Base-by-base conservation (phyloP, 1,140 invertebrate genomes). In the Saccostrea glomerata region DNA sequence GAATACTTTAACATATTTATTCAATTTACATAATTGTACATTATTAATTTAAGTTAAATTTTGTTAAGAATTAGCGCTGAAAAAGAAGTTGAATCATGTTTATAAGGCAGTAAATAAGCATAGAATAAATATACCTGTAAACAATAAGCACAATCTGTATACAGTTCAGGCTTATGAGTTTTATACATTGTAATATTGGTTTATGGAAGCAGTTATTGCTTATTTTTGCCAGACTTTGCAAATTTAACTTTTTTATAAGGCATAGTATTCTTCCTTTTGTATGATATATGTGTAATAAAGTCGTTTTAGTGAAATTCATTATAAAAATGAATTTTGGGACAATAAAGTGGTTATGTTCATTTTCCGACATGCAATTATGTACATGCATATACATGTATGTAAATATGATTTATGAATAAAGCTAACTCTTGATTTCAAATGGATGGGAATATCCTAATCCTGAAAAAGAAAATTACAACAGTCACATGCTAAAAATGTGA, bases 361-460 rank as follows among this genome's bases (percentile, higher is more conserved):
- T 5, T 77, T 36, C 25, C 11, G 70, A 25, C 70, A 77, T 77
- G 70, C 70, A 30, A 11, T 77, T 25, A 30, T 77, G 9, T 77
- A 30, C 70, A 77, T 77, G 70, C 70, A 77, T 23, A 77, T 77
- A 77, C 30, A 36, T 36, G 30, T 36, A 36, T 36, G 30, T 36
- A 36, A 36, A 36, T 36, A 36, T 36, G 15, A 17, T 36, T 63
- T 6, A 77, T 1, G 60, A 66, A 66, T 23, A 15, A 13, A 77
- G 25, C 70, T 77, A 77, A 77, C 70, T 25, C 70, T 77, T 77
- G 70, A 77, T 77, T 77, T 77, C 70, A 77, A 77, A 77, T 77
- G 70, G 70, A 30, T 77, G 70, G 70, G 25, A 30, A 25, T 77
- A 77, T 30, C 70, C 12, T 30, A 77, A 77, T 77, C 70, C 70